A percentile compares a stretch with the other conserved stretches of the same genome.
Conservation (phyloP, 2,113 vertebrate species). For the Oophaga pumilio region DNA sequence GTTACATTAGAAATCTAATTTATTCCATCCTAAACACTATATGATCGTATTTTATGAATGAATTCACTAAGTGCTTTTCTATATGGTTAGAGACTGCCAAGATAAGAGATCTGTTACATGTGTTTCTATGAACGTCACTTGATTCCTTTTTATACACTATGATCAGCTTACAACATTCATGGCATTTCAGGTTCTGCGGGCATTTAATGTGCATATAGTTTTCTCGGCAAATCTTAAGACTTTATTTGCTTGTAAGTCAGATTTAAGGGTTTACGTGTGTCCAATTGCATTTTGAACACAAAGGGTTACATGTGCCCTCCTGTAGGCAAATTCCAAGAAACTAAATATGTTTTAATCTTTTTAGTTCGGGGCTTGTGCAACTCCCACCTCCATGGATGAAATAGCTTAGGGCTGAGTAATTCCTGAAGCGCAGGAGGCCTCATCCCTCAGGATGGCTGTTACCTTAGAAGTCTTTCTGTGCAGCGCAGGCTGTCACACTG, state of each 20-base stretch:
- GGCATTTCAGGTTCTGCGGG: background rate
- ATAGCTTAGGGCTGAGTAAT: slow-evolving; percentile 42
- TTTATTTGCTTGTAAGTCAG: background rate
- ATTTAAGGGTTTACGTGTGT: background rate
- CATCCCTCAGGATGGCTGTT: slow-evolving; percentile 34
- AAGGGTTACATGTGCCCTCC: background rate
- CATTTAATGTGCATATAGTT: background rate
- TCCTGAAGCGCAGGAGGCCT: slow-evolving; percentile 32
- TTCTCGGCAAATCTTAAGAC: background rate
- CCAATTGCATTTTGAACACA: background rate
- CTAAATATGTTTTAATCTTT: slow-evolving; percentile 26
- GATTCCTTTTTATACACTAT: background rate
- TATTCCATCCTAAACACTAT: background rate
- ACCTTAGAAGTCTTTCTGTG: slow-evolving; percentile 44
- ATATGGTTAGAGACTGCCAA: background rate
- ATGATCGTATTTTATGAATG: background rate
- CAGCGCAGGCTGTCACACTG: background rate
- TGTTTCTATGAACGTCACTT: background rate
- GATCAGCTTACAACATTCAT: background rate
- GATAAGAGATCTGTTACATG: background rate
- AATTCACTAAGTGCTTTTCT: background rate
- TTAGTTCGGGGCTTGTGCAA: background rate
- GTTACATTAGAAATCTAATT: background rate
- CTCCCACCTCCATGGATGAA: slow-evolving; percentile 24
- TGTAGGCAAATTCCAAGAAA: background rate